Conservation (phyloP, 2,113 vertebrate species). For the Casuarius casuarius region DNA sequence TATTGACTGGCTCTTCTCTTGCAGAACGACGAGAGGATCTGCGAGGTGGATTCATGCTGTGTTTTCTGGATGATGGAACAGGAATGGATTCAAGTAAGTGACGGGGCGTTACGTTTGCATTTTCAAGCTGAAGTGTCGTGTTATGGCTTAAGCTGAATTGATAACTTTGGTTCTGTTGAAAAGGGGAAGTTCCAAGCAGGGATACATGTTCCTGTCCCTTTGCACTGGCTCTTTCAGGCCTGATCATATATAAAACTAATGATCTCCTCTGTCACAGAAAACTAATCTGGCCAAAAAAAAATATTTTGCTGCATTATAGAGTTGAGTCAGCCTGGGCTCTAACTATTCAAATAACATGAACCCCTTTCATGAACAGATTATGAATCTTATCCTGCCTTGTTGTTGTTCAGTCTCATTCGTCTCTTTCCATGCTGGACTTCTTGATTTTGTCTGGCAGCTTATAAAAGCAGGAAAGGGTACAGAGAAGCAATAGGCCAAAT, state of each 20-base stretch:
- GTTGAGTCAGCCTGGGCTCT: not conserved
- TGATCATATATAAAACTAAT: not conserved
- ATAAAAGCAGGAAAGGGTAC: not conserved
- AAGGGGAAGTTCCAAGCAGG: not conserved
- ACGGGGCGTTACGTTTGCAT: not conserved
- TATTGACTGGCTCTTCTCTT: conserved; percentile 33
- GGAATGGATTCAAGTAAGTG: conserved; percentile 97
- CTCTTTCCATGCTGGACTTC: not conserved
- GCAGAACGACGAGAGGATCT: conserved; percentile 88
- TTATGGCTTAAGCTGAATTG: not conserved
- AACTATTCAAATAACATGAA: not conserved
- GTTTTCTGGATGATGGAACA: conserved; percentile 96
- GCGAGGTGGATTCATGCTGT: conserved; percentile 93
- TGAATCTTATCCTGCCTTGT: not conserved
- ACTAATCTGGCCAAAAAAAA: not conserved
- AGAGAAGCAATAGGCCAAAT: not conserved
- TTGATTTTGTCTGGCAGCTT: not conserved
- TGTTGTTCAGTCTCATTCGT: not conserved
- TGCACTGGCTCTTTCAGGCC: not conserved
- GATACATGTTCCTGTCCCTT: not conserved
- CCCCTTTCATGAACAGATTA: not conserved
- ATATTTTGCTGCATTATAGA: not conserved
- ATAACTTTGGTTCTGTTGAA: not conserved
- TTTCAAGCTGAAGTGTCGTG: not conserved
- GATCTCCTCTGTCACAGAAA: not conserved